Evolutionary conservation across 1,140 invertebrate species (phyloP).

Genomic region (Rhagoletis zephyria): DNA sequence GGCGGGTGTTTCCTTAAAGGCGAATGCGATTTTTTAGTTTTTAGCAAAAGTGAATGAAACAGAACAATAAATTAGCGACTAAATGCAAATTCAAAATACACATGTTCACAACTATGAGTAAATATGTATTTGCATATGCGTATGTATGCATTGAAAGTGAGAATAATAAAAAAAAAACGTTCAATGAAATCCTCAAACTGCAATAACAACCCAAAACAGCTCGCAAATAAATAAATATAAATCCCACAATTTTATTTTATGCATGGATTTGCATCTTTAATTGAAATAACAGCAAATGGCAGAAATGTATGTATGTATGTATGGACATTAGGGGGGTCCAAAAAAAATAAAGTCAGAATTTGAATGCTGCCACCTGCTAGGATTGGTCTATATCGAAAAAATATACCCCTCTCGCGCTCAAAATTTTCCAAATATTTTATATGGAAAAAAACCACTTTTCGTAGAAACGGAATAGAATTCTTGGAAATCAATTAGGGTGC

Average conservation of each 20-base stretch:
- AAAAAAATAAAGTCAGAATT: too few species aligned
- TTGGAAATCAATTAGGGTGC: too few species aligned
- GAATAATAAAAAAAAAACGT: background rate
- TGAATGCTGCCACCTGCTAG: too few species aligned
- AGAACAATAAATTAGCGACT: background rate
- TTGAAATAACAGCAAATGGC: constrained; percentile 42
- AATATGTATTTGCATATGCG: background rate
- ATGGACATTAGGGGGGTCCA: too few species aligned
- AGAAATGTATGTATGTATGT: background rate
- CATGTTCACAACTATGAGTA: background rate
- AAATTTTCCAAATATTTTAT: too few species aligned
- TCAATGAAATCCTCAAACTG: background rate
- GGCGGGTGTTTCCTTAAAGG: background rate
- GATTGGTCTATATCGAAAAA: too few species aligned
- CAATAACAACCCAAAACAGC: background rate
- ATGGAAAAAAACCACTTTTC: too few species aligned
- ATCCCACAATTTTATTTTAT: constrained; percentile 39
- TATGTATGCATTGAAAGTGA: background rate
- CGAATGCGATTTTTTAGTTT: background rate
- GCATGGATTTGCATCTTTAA: constrained; percentile 51
- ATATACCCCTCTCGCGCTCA: too few species aligned
- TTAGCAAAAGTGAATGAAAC: background rate
- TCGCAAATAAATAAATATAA: background rate
- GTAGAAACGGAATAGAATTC: too few species aligned
- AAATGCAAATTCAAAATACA: constrained; percentile 20